Evolutionary conservation across 2,113 vertebrate species (phyloP), one percentile per base, ranked within the genome.

Genomic region (Prunella himalayana): DNA sequence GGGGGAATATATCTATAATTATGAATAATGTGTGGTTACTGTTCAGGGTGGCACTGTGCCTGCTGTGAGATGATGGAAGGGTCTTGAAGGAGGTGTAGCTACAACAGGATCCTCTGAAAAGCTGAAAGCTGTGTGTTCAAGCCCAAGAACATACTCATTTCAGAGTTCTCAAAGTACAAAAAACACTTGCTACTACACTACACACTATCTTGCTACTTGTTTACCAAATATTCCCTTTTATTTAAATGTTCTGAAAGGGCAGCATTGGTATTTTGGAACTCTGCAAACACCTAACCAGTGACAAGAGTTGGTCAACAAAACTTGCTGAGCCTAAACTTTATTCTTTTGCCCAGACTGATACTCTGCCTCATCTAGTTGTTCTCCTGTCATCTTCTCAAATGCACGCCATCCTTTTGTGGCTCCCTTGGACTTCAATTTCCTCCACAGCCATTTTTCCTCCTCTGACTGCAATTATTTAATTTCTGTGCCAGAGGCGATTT

Each of bases 391-490:
- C 84, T 68, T 53, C 65, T 90, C 61, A 88, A 77, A 77, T 60
- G 15, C 47, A 50, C 0, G 2, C 60, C 19, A 7, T 91, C 59
- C 50, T 73, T 82, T 42, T 78, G 65, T 8, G 6, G 63, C 20
- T 89, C 14, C n/a, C 39, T 85, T 89, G 83, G 65, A 83, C 59
- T 93, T 94, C 73, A 56, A 23, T 94, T 87, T 96, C 80, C 83
- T 94, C 79, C 7, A 2, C 54, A 85, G 80, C 86, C 39, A 18
- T 51, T 53, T 69, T 84, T 92, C 77, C 73, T 95, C 16, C 63
- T 87, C 85, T 37, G 76, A 75, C 82, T 86, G 75, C 83, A 84
- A 82, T 88, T 73, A 92, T 85, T 95, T 95, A 44, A 90, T 82
- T 89, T 88, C 53, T 94, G 91, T 92, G 91, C 91, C 56, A 60